Base-by-base conservation (phyloP, 2,113 vertebrate genomes). In the Gasterosteus nipponicus region DNA sequence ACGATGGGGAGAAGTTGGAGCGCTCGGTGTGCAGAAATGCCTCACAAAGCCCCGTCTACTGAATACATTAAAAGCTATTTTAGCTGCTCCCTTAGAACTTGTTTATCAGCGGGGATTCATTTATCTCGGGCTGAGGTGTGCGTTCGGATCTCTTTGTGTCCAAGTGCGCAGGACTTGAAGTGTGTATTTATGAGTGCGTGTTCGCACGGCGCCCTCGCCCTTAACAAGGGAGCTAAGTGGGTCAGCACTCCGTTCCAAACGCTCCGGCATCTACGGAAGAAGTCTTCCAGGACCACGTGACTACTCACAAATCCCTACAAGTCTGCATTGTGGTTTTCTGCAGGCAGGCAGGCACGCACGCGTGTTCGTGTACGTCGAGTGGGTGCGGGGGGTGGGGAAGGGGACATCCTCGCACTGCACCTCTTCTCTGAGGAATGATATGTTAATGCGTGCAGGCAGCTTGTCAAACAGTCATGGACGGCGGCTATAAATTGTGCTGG, bases 381-480 rank as follows among this genome's bases (percentile, higher is more conserved):
- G 3, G 51, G 14, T 14, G 8, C 1, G 4, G 7, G 14, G 1
- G 16, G 16, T 39, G 1, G 33, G 12, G 33, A 2, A 19, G 2
- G 39, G 75, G 46, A 81, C 58, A 31, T 49, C 69, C 6, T n/a
- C 3, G 2, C n/a, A 2, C 10, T 64, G 59, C 75, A 69, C 35
- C 4, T 16, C 59, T 67, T 15, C 59, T 15, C 77, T 1, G 51
- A 75, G 53, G 59, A n/a, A 59, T 51, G 49, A 72, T 86, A 84
- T 82, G 63, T 88, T 75, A 42, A 33, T 41, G 73, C 54, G 82
- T 58, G 65, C 51, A 71, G 49, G 80, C 85, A 82, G 83, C 86
- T 82, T 91, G 87, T 93, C 90, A 92, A 91, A 92, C 87, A 91
- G 83, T 74, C 59, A 22, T 3, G 58, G 87, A 84, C 77, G 5